These are phyloP conservation scores for Chrysemys picta DNA, from an alignment of 2,113 vertebrate genomes.

Conservation along the genomic window DNA sequence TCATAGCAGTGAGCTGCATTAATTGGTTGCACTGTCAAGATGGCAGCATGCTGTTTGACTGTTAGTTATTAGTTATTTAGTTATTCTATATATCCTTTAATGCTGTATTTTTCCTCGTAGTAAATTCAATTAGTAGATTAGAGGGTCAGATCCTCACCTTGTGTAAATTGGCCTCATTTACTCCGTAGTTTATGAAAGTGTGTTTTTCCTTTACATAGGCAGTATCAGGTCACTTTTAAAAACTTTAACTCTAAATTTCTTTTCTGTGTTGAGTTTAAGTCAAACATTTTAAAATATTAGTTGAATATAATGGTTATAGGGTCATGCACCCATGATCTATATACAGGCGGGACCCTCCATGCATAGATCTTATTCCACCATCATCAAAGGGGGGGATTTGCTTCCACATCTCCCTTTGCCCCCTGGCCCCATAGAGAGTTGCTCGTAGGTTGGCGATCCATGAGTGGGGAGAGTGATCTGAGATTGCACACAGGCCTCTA, in stretches of 20 bases:
- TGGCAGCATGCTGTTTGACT: neutral
- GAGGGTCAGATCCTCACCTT: neutral
- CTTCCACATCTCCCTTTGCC: neutral
- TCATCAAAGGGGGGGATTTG: neutral
- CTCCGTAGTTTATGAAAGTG: neutral
- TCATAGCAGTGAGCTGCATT: neutral
- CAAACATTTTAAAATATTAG: neutral
- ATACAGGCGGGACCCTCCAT: neutral
- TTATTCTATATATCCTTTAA: neutral
- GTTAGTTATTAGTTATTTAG: neutral
- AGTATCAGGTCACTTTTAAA: neutral
- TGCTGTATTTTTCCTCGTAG: neutral
- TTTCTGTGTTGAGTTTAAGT: neutral
- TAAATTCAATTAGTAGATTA: neutral
- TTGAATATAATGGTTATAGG: neutral
- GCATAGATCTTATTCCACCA: neutral
- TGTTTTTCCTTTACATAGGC: neutral
- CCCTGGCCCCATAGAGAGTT: too few relatives aligned
- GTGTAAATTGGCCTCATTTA: neutral
- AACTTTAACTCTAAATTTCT: neutral
- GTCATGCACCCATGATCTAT: neutral
- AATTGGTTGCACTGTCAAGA: neutral
- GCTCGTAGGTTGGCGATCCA: neutral
- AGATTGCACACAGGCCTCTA: rapidly evolving
- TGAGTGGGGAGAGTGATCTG: neutral